These are phyloP conservation scores for Agonopterix heracliana DNA, from an alignment of 2,888 invertebrate species.

Conservation along the genomic window DNA sequence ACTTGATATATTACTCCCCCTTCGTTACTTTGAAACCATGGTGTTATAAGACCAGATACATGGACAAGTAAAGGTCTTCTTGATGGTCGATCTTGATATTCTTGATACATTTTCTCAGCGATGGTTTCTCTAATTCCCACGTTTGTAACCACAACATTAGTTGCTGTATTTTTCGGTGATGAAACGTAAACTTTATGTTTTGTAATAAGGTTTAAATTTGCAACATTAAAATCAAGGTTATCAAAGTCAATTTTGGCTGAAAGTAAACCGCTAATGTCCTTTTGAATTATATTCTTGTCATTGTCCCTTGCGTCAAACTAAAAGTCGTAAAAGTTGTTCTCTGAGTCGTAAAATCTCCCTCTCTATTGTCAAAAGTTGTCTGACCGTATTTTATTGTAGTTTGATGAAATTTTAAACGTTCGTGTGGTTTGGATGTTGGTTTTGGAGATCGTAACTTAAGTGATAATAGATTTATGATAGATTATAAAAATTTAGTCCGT, in stretches of 20 bases:
- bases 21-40: neutral
- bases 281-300: constrained; percentile 15
- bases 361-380: constrained; percentile 22
- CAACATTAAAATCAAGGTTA: neutral
- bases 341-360: constrained; percentile 32
- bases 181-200: no score
- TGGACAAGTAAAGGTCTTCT: no score
- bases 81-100: no score
- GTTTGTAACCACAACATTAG: constrained; percentile 6
- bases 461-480: constrained; percentile 13
- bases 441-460: constrained; percentile 23
- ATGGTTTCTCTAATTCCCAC: constrained; percentile 9
- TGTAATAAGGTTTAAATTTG: no score
- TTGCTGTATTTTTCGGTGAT: no score
- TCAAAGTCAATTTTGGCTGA: constrained; percentile 9
- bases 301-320: constrained; percentile 12
- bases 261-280: constrained; percentile 12
- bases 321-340: constrained; percentile 31
- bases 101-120: no score
- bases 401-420: constrained; percentile 32
- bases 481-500: no score
- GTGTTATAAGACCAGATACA: neutral
- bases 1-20: neutral
- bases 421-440: constrained; percentile 21
- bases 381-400: constrained; percentile 29